Percentiles rank a stretch among this genome's conserved stretches.
These are phyloP conservation scores for Petroica traversi DNA, from an alignment of 2,113 vertebrate species.

Conservation along the genomic window DNA sequence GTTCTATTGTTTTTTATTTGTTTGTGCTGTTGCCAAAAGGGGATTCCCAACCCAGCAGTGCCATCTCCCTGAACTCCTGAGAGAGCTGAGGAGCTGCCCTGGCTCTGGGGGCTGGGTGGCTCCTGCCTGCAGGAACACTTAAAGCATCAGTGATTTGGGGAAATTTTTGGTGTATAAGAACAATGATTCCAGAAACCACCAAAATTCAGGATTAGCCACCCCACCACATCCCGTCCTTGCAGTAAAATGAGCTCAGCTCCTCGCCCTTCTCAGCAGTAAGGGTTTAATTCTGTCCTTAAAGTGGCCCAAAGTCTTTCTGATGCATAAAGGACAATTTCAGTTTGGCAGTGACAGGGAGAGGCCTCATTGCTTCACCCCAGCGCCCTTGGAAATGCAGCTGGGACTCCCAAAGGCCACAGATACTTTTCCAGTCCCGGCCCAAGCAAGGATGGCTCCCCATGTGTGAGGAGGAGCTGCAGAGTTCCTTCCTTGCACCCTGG, in stretches of 20 bases:
- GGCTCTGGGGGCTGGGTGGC: not conserved
- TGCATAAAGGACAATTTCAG: not conserved
- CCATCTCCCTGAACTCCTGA: not conserved
- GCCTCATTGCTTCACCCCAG: not conserved
- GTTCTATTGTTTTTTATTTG: not conserved
- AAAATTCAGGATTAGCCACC: not conserved
- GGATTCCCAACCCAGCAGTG: not conserved
- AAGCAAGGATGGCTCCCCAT: not conserved
- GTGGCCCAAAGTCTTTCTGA: not conserved
- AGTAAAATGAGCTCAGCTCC: not conserved
- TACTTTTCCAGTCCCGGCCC: fast-evolving
- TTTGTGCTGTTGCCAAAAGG: not conserved
- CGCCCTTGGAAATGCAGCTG: not conserved
- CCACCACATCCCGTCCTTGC: not conserved
- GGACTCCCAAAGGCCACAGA: not conserved
- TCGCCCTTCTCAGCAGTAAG: not conserved
- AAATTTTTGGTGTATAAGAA: not conserved
- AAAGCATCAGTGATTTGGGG: no score
- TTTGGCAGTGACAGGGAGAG: not conserved
- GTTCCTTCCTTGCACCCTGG: no score
- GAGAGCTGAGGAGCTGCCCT: not conserved
- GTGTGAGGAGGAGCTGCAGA: not conserved
- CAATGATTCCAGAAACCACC: not conserved
- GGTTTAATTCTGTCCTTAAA: not conserved
- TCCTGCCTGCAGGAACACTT: not conserved